phyloP scores from a whole-genome alignment of 2,888 invertebrate genomes.

The Drosophila vallismaia region DNA sequence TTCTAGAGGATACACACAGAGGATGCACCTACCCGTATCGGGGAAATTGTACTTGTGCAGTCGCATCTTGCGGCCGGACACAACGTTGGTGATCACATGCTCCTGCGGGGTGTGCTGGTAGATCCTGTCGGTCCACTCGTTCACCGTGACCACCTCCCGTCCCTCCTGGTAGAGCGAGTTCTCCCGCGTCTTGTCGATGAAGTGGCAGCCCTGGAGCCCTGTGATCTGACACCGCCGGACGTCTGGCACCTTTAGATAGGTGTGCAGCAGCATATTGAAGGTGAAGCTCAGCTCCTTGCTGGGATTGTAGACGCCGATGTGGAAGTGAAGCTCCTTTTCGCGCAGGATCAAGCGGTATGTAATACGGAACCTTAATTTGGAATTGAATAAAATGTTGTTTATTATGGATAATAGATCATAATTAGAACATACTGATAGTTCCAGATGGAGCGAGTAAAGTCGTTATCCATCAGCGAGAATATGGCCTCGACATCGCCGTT shows the following conservation, averaged over 20 bases:
- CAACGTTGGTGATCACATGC: conserved; percentile 96
- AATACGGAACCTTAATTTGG: conserved; percentile 90
- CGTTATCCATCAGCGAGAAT: conserved; percentile 96
- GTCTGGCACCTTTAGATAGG: conserved; percentile 98
- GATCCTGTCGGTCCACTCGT: conserved; percentile 96
- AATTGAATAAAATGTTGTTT: neutral
- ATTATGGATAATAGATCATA: neutral
- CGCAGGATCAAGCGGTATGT: conserved; percentile 96
- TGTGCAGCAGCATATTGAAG: conserved; percentile 96
- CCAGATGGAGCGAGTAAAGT: conserved; percentile 97
- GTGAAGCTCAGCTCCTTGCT: conserved; percentile 95
- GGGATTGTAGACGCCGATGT: conserved; percentile 96
- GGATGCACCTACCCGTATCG: conserved; percentile 88
- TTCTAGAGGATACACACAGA: neutral
- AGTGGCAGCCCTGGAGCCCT: conserved; percentile 95
- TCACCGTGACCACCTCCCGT: conserved; percentile 94
- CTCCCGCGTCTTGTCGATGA: conserved; percentile 95
- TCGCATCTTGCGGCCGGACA: conserved; percentile 95
- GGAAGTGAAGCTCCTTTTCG: conserved; percentile 96
- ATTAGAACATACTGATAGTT: conserved; percentile 92
- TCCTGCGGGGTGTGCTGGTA: conserved; percentile 97
- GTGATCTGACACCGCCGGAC: conserved; percentile 95
- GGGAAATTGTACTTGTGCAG: conserved; percentile 97
- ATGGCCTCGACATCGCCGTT: conserved; percentile 96
- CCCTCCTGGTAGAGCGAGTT: conserved; percentile 94